Conservation (phyloP, 2,888 invertebrate genomes). For the Arge pagana region DNA sequence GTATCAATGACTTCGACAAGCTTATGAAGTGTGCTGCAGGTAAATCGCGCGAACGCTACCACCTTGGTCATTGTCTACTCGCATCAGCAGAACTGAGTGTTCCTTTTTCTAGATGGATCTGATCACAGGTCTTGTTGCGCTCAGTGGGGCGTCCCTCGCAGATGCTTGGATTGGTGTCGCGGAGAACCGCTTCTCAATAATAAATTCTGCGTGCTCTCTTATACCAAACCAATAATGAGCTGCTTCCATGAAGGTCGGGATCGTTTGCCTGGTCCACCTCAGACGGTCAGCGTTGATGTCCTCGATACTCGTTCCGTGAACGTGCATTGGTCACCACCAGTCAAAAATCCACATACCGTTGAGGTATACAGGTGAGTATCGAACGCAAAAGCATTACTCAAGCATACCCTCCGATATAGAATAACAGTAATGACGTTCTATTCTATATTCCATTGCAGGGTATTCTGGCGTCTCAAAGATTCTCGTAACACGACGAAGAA, state of each 20-base stretch:
- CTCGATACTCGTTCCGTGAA: slow-evolving; percentile 65
- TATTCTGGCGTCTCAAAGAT: slow-evolving; percentile 78
- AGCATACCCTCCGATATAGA: neutral
- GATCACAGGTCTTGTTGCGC: slow-evolving; percentile 87
- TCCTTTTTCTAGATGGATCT: slow-evolving; percentile 58
- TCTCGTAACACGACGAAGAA: slow-evolving; percentile 65
- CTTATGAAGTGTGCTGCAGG: slow-evolving; percentile 85
- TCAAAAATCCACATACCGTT: slow-evolving; percentile 81
- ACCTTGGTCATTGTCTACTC: neutral
- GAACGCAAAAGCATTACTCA: no score
- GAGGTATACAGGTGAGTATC: slow-evolving; percentile 68
- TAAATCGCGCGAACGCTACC: slow-evolving; percentile 62
- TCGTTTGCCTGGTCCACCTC: slow-evolving; percentile 80
- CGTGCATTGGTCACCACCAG: slow-evolving; percentile 76
- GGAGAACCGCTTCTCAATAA: slow-evolving; percentile 73
- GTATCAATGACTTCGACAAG: slow-evolving; percentile 82
- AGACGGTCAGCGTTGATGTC: slow-evolving; percentile 65
- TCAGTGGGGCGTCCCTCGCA: slow-evolving; percentile 76
- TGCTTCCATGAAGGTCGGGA: slow-evolving; percentile 83
- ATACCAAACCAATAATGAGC: slow-evolving; percentile 75
- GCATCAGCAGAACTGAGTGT: no score
- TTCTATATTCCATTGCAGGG: slow-evolving; percentile 57
- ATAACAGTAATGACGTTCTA: no score
- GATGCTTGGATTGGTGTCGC: slow-evolving; percentile 83
- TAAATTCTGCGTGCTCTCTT: slow-evolving; percentile 71